Conservation (phyloP, 2,888 invertebrate species). For the Meloe dianella region DNA sequence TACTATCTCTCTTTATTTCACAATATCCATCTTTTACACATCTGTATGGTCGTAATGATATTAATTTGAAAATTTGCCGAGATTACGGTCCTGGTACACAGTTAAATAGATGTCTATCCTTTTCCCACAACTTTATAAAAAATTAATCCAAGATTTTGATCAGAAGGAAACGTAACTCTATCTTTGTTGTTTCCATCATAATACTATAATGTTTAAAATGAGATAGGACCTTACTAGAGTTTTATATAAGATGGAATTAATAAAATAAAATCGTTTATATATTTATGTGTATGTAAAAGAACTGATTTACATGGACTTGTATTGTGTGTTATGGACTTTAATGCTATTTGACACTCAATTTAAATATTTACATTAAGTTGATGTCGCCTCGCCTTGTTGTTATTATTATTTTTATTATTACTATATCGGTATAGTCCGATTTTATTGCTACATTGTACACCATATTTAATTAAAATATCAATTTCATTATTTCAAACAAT, state of each 20-base stretch:
- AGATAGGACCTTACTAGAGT: neutral
- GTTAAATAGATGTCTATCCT: neutral
- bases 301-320: slow-evolving; percentile 51
- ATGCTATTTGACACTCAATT: slow-evolving; percentile 52
- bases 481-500: slow-evolving; percentile 29
- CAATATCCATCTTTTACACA: neutral
- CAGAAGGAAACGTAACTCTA: neutral
- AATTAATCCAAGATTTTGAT: neutral
- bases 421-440: slow-evolving; percentile 15
- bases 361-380: slow-evolving; percentile 47
- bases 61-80: neutral
- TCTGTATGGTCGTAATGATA: neutral
- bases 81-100: neutral
- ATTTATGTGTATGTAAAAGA: slow-evolving; percentile 32
- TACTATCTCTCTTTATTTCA: slow-evolving; percentile 15
- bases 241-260: neutral
- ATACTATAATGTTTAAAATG: neutral
- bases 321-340: slow-evolving; percentile 51
- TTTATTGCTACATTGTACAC: slow-evolving; percentile 30
- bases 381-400: slow-evolving; percentile 37
- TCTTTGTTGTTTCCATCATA: neutral
- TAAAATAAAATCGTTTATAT: slow-evolving; percentile 5
- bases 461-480: slow-evolving; percentile 38
- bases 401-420: slow-evolving; percentile 6
- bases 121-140: neutral